A percentile compares a stretch with the other conserved stretches of the same genome.
phyloP scores from a whole-genome alignment of 2,888 invertebrate genomes.

The Sesamia inferens region DNA sequence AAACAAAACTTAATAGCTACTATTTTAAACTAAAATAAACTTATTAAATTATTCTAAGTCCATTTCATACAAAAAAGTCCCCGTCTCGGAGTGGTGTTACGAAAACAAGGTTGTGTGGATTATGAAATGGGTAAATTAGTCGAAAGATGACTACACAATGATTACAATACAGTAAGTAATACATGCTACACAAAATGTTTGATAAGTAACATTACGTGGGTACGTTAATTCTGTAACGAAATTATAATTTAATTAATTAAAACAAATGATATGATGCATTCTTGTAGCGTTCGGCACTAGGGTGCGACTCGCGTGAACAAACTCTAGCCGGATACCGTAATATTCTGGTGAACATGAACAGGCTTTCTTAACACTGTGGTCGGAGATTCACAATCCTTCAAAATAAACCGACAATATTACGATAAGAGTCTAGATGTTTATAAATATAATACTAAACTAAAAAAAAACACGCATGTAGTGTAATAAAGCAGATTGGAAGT shows the following conservation, averaged over 20 bases:
- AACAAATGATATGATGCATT: constrained; percentile 91
- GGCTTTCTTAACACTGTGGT: constrained; percentile 33
- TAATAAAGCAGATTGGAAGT: constrained; percentile 68
- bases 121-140: constrained; percentile 75
- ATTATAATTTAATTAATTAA: constrained; percentile 87
- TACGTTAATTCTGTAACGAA: constrained; percentile 81
- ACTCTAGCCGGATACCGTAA: constrained; percentile 66
- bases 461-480: constrained; percentile 74
- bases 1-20: constrained; percentile 52
- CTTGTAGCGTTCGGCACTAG: constrained; percentile 84
- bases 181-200: constrained; percentile 76
- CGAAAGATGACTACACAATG: constrained; percentile 63
- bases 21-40: constrained; percentile 59
- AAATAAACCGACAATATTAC: constrained; percentile 60
- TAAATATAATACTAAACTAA: constrained; percentile 81
- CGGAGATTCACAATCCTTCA: constrained; percentile 48
- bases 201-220: constrained; percentile 80
- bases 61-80: constrained; percentile 89
- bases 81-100: constrained; percentile 77
- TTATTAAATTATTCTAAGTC: constrained; percentile 63
- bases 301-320: constrained; percentile 79
- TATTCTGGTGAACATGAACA: constrained; percentile 59
- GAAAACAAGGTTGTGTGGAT: constrained; percentile 62
- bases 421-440: constrained; percentile 63
- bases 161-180: constrained; percentile 66